phyloP scores from a whole-genome alignment of 1,140 invertebrate genomes.

The Cyrtorhinus lividipennis region DNA sequence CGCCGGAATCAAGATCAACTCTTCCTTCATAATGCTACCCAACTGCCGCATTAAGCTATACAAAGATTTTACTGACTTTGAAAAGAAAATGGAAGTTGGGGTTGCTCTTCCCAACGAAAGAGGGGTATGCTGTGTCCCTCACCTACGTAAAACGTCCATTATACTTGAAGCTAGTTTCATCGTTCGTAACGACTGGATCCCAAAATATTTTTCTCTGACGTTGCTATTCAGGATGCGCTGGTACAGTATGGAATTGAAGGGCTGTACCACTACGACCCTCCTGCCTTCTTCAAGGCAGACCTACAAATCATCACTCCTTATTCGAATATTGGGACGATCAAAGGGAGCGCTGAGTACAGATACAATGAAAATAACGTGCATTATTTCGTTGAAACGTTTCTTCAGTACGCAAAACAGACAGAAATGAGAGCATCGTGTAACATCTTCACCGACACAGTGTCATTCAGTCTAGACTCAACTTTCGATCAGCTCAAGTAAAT shows the following conservation, averaged over 20 bases:
- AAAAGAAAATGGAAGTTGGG: slow-evolving; percentile 37
- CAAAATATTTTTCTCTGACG: background rate
- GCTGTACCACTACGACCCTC: slow-evolving; percentile 35
- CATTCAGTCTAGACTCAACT: slow-evolving; percentile 22
- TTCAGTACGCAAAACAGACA: slow-evolving; percentile 21
- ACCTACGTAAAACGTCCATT: background rate
- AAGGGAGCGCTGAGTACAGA: slow-evolving; percentile 24
- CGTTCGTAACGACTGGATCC: background rate
- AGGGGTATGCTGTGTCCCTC: slow-evolving; percentile 15
- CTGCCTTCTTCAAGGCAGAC: slow-evolving; percentile 32
- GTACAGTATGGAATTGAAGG: slow-evolving; percentile 34
- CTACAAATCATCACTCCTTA: slow-evolving; percentile 38
- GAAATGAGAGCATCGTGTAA: slow-evolving; percentile 23
- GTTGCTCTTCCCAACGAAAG: slow-evolving; percentile 19
- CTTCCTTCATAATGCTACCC: slow-evolving; percentile 44
- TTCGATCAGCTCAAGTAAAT: slow-evolving; percentile 23
- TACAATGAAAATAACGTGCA: slow-evolving; percentile 17
- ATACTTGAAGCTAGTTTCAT: too few species aligned
- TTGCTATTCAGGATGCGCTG: slow-evolving; percentile 14
- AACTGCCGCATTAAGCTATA: slow-evolving; percentile 42
- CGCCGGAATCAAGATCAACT: slow-evolving; percentile 39
- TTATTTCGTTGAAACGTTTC: slow-evolving; percentile 23
- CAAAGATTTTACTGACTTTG: slow-evolving; percentile 46
- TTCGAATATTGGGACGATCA: slow-evolving; percentile 34
- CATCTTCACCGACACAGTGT: slow-evolving; percentile 19